Conservation (phyloP, 2,888 invertebrate species). For the Cerastis leucographa region DNA sequence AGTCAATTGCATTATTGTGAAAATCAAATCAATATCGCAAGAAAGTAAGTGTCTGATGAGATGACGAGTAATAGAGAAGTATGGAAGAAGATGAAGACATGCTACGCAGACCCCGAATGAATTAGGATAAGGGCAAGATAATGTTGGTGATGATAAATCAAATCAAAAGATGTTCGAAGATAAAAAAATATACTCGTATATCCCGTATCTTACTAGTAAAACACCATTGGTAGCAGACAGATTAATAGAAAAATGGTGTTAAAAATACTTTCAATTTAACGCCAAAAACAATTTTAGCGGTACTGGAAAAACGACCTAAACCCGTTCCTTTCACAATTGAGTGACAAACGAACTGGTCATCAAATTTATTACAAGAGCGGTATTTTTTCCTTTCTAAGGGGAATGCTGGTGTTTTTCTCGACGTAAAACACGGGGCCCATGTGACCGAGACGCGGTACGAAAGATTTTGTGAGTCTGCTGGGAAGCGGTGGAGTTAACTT, state of each 20-base stretch:
- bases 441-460: slow-evolving; percentile 50
- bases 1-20: background rate
- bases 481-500: slow-evolving; percentile 46
- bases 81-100: too few species aligned
- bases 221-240: background rate
- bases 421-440: slow-evolving; percentile 43
- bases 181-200: too few species aligned
- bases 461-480: slow-evolving; percentile 41
- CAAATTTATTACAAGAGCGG: slow-evolving; percentile 55
- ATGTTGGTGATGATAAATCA: too few species aligned
- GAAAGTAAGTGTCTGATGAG: too few species aligned
- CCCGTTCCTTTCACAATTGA: slow-evolving; percentile 43
- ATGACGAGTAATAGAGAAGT: too few species aligned
- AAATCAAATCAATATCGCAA: too few species aligned
- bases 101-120: too few species aligned
- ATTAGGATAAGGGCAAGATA: too few species aligned
- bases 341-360: slow-evolving; percentile 47
- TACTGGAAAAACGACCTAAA: slow-evolving; percentile 14
- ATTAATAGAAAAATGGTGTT: background rate
- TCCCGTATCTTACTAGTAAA: background rate
- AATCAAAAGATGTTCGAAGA: background rate
- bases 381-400: slow-evolving; percentile 59
- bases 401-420: slow-evolving; percentile 59
- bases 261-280: background rate
- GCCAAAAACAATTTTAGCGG: background rate